phyloP scores from a whole-genome alignment of 1,140 invertebrate species.

The Drosophila triauraria region DNA sequence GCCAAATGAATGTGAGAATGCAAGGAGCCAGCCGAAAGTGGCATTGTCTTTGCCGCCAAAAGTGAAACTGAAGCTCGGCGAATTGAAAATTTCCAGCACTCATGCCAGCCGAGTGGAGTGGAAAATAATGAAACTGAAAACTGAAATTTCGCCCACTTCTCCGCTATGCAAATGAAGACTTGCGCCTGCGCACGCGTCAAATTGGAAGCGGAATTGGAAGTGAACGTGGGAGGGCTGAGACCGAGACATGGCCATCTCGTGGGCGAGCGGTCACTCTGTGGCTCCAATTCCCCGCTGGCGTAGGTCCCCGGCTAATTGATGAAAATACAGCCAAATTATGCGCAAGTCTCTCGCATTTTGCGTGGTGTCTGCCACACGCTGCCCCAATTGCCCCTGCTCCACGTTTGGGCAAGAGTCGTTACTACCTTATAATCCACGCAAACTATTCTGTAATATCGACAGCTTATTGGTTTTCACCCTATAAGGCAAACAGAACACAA shows the following conservation, averaged over 20 bases:
- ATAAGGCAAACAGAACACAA: constrained; percentile 9
- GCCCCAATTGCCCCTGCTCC: constrained; percentile 2
- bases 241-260: constrained; percentile 26
- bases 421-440: constrained; percentile 7
- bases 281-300: not conserved
- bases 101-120: constrained; percentile 8
- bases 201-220: constrained; percentile 29
- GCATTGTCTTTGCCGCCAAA: constrained; percentile 18
- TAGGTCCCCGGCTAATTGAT: constrained; percentile 33
- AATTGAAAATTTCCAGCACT: constrained; percentile 22
- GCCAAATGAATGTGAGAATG: constrained; percentile 13
- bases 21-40: not conserved
- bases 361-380: constrained; percentile 27
- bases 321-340: constrained; percentile 28
- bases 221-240: constrained; percentile 18
- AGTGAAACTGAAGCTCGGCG: constrained; percentile 23
- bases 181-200: constrained; percentile 50
- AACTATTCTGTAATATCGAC: constrained; percentile 5
- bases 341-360: constrained; percentile 36
- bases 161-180: constrained; percentile 39
- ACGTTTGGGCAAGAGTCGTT: constrained; percentile 19
- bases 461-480: constrained; percentile 8
- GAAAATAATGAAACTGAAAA: constrained; percentile 4
- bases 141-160: constrained; percentile 31
- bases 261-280: constrained; percentile 41